Evolutionary conservation across 2,888 invertebrate genomes (phyloP), one percentile per base, ranked within the genome.

Genomic region (Venustoraphidia nigricollis): DNA sequence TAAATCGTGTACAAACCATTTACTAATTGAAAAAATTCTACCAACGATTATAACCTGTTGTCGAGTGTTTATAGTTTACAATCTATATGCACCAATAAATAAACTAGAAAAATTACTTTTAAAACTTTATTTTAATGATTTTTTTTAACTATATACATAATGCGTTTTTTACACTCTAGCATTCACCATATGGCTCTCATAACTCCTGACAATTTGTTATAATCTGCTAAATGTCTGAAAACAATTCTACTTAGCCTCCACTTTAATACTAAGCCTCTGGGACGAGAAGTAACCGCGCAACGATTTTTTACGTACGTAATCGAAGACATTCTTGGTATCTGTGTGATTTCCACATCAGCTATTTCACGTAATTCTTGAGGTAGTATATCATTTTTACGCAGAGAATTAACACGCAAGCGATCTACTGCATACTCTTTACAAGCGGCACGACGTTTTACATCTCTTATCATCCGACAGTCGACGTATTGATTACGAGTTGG

Each of bases 131-230:
- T 41, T 38, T 8, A 10, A 37, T 37, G n/a, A 37, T 13, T 36
- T 37, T 45, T 37, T 36, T 11, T 37, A 11, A 45, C 8, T 11
- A 37, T 45, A 37, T 37, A 34, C 14, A 9, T 8, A 45, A 45
- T 10, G 27, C 11, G 14, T 34, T 3, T 2, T 37, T 9, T 13
- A 37, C 11, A 49, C 11, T 39, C 40, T 46, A 46, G 40, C 46
- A 14, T 41, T 57, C 76, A 84, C 95, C 96, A 97, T 75, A 87
- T 84, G n/a, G 95, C 92, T 63, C 95, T 75, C 64, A 92, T 92
- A 0, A 95, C 81, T 38, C 96, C 96, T 13, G 88, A 77, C 38
- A 97, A 65, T 66, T 89, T 84, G 66, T 95, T 96, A 66, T 95
- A 86, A 71, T 98, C 97, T 0, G 91, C 93, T 52, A 93, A 70